Evolutionary conservation across 2,113 vertebrate species (phyloP).

Genomic region (Ptyas mucosa): DNA sequence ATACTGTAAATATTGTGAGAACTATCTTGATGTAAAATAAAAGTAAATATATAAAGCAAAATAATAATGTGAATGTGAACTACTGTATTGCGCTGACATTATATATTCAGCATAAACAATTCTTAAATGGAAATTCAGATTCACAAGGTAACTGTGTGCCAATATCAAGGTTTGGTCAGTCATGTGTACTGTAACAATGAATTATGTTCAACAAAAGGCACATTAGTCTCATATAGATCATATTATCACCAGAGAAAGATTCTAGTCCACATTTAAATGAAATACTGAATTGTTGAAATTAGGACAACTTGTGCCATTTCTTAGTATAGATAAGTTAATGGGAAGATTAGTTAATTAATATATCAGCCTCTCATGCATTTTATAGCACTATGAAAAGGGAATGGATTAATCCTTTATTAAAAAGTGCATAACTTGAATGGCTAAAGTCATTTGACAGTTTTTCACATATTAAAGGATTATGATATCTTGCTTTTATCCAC

Average conservation of each 20-base stretch:
- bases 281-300: background rate
- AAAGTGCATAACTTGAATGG: slow-evolving; percentile 30
- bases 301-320: background rate
- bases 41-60: background rate
- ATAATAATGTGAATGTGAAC: background rate
- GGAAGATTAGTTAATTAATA: slow-evolving; percentile 17
- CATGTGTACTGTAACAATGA: background rate
- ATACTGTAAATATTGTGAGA: background rate
- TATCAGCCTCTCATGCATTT: slow-evolving; percentile 34
- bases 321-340: background rate
- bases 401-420: slow-evolving; percentile 27
- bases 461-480: slow-evolving; percentile 2
- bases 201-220: background rate
- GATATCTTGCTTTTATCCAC: slow-evolving; percentile 31
- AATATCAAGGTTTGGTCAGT: background rate
- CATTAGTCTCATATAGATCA: background rate
- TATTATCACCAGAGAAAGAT: background rate
- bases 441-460: slow-evolving; percentile 33
- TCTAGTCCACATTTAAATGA: background rate
- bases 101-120: background rate
- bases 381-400: slow-evolving; percentile 14
- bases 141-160: background rate
- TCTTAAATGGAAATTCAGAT: too few species aligned
- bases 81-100: background rate
- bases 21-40: background rate